These are phyloP conservation scores for Alfaro cultratus DNA, from an alignment of 2,797 vertebrate genomes.

Conservation along the genomic window DNA sequence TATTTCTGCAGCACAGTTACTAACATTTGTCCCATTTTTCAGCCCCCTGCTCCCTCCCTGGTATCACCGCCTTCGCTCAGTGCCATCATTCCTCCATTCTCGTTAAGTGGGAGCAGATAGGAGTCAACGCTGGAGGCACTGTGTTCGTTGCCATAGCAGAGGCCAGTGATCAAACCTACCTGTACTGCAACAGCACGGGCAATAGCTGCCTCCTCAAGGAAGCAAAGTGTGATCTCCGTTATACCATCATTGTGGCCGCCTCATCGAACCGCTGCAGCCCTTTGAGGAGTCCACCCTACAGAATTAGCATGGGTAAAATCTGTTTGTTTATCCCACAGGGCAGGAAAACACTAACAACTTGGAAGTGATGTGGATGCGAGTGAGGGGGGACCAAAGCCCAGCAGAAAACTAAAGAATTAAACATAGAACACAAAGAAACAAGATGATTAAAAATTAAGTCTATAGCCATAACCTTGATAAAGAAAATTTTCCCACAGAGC, in stretches of 20 bases:
- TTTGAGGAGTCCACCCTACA: slow-evolving; percentile 73
- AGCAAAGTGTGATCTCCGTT: slow-evolving; percentile 68
- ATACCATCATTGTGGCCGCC: slow-evolving; percentile 74
- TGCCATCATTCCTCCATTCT: slow-evolving; percentile 72
- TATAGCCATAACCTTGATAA: neutral
- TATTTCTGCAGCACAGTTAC: neutral
- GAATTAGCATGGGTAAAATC: slow-evolving; percentile 69
- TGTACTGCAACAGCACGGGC: slow-evolving; percentile 69
- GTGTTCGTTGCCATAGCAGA: slow-evolving; percentile 70
- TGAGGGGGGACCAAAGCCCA: neutral
- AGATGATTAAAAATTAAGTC: neutral
- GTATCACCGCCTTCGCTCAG: slow-evolving; percentile 57
- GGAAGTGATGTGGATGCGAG: neutral
- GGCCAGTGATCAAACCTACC: slow-evolving; percentile 56
- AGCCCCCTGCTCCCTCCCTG: slow-evolving; percentile 74
- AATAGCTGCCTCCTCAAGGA: slow-evolving; percentile 69
- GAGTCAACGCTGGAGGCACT: slow-evolving; percentile 26
- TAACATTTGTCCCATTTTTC: slow-evolving; percentile 5
- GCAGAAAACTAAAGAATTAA: neutral
- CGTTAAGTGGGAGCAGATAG: slow-evolving; percentile 66
- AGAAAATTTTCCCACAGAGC: slow-evolving; percentile 53
- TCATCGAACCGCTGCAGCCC: slow-evolving; percentile 69
- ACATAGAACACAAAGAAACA: neutral
- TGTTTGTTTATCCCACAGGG: neutral
- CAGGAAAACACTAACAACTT: neutral